Evolutionary conservation across 2,888 invertebrate genomes (phyloP).

Genomic region (Chloroclysta siterata): DNA sequence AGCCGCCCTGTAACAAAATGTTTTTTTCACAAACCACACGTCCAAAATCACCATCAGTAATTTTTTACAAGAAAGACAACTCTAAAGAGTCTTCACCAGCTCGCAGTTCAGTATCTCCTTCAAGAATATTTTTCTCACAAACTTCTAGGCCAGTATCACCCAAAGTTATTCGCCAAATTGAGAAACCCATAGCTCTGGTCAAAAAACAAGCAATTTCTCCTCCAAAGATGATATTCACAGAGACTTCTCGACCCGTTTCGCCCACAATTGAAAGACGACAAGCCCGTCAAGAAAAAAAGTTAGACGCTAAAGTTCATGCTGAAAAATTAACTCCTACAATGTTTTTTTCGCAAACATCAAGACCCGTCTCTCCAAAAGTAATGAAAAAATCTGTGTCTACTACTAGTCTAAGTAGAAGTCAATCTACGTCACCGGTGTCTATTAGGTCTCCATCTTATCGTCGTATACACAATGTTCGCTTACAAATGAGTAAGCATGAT

Average conservation of each 20-base stretch:
- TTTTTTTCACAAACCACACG: constrained; percentile 80
- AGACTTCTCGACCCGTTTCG: constrained; percentile 72
- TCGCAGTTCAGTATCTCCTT: constrained; percentile 58
- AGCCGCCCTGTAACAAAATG: constrained; percentile 85
- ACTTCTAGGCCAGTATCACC: constrained; percentile 72
- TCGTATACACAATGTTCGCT: constrained; percentile 84
- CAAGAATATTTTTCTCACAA: constrained; percentile 66
- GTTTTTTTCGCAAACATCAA: constrained; percentile 73
- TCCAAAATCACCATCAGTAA: constrained; percentile 72
- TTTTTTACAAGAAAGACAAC: constrained; percentile 67
- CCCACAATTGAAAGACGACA: constrained; percentile 56
- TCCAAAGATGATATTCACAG: constrained; percentile 66
- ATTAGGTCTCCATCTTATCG: constrained; percentile 88
- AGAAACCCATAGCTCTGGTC: constrained; percentile 42
- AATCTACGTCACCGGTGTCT: constrained; percentile 84
- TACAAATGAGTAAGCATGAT: constrained; percentile 66
- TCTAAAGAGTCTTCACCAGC: constrained; percentile 42
- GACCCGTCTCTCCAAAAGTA: constrained; percentile 73
- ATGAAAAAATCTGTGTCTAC: constrained; percentile 48
- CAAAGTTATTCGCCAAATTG: constrained; percentile 54
- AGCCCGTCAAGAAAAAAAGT: constrained; percentile 44
- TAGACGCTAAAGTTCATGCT: constrained; percentile 43
- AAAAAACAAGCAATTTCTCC: constrained; percentile 60
- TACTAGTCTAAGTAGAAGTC: constrained; percentile 64
- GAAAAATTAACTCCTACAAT: constrained; percentile 61